Percentiles rank a stretch among this genome's conserved stretches.
phyloP scores from a whole-genome alignment of 2,888 invertebrate species.

The Oligia fasciuncula region DNA sequence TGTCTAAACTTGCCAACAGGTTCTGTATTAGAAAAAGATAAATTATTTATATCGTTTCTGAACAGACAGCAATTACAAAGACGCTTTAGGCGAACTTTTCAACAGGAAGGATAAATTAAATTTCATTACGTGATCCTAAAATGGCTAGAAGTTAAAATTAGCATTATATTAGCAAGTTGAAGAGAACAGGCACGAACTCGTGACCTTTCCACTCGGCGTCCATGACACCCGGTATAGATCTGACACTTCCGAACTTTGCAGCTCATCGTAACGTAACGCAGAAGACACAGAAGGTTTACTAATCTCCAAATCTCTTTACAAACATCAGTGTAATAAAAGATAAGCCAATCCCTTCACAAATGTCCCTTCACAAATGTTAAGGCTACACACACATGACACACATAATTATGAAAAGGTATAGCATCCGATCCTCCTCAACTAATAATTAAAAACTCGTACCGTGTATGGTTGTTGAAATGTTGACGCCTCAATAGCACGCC shows the following conservation, averaged over 20 bases:
- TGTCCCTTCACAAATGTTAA: not conserved
- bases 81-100: not conserved
- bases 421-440: not conserved
- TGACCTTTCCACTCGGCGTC: constrained; percentile 34
- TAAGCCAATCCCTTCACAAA: too few species aligned
- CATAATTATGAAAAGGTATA: not conserved
- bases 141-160: constrained; percentile 11
- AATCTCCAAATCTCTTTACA: not conserved
- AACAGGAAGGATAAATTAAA: not conserved
- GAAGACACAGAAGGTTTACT: constrained; percentile 5
- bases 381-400: not conserved
- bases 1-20: not conserved
- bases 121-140: not conserved
- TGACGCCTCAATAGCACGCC: not conserved
- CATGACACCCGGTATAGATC: constrained; percentile 38
- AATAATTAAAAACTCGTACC: not conserved
- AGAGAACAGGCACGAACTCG: constrained; percentile 20
- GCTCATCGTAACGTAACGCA: not conserved
- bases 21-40: too few species aligned
- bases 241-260: constrained; percentile 49
- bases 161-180: constrained; percentile 31
- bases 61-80: not conserved
- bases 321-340: not conserved
- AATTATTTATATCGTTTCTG: not conserved
- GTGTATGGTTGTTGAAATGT: not conserved